Evolutionary conservation across 2,113 vertebrate genomes (phyloP), one percentile per base, ranked within the genome.

Genomic region (Myodes glareolus): DNA sequence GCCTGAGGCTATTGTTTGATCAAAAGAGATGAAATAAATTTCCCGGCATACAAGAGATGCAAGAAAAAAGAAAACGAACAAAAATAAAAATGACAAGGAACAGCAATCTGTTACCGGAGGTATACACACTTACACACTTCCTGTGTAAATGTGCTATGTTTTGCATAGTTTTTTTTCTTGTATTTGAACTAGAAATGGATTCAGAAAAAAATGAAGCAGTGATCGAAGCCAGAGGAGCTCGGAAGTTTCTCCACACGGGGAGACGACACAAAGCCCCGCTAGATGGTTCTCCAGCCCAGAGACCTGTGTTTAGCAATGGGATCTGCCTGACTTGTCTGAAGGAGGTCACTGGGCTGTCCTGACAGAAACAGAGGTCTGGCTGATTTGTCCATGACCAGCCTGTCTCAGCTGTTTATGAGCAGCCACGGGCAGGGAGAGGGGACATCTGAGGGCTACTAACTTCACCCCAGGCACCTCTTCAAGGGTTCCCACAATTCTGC

Each of bases 121-220:
- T 65, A 45, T 70, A 77, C 29, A 50, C 27, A 65, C 27, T 45
- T 68, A 67, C 16, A 75, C 3, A 3, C 61, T 95, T 96, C 82
- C 65, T 63, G 80, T 17, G n/a, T 65, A 10, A 21, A 67, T n/a
- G 21, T 12, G 86, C 21, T 67, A 68, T 55, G 23, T 55, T 42
- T 61, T 42, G 55, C 1, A 36, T 27, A 81, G 47, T 63, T 63
- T 42, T 21, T 39, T 58, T 8, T 89, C 85, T 63, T 52, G 7
- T 65, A 47, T 94, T 84, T 84, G 33, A 77, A n/a, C 86, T 94
- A 90, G 29, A 96, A 94, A 61, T 86, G 50, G 94, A 97, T 76
- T 92, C 25, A 81, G 45, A 55, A 42, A 77, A 36, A 70, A 67
- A 63, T 72, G 91, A 29, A 92, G 36, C 27, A 17, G 29, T 39